Conservation (phyloP, 2,797 vertebrate genomes). For the Sylvilagus floridanus region DNA sequence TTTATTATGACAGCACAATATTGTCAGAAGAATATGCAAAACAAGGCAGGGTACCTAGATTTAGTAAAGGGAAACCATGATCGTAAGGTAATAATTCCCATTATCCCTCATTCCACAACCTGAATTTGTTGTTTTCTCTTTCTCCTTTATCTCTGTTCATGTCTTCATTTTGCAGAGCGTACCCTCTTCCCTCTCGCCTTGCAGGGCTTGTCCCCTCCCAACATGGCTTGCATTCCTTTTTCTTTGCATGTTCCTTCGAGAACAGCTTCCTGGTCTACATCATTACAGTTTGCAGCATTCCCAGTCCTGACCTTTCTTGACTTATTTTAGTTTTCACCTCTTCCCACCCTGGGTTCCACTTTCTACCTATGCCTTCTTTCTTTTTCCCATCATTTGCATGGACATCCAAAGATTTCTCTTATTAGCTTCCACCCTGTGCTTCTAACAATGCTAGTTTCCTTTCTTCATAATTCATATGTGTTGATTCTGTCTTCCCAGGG, state of each 20-base stretch:
- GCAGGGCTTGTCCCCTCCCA: background rate
- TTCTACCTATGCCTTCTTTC: conserved; percentile 15
- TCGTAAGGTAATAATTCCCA: background rate
- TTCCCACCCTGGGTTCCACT: background rate
- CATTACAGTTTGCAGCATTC: background rate
- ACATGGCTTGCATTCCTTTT: background rate
- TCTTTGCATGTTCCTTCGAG: background rate
- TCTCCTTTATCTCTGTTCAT: background rate
- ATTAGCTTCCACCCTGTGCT: conserved; percentile 50
- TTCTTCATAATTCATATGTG: conserved; percentile 25
- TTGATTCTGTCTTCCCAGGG: conserved; percentile 14
- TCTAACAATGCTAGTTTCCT: conserved; percentile 6
- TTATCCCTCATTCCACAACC: background rate
- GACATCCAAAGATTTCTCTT: conserved; percentile 41
- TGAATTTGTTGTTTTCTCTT: background rate
- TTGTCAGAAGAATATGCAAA: background rate
- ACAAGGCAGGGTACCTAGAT: background rate
- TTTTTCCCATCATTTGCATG: conserved; percentile 7
- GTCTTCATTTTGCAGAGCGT: background rate
- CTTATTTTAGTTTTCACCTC: background rate
- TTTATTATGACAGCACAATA: background rate
- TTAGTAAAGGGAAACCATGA: background rate
- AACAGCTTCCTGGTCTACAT: conserved; percentile 2
- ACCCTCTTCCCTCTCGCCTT: conserved; percentile 20
- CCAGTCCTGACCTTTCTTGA: background rate